Evolutionary conservation across 2,797 vertebrate genomes (phyloP).

Genomic region (Melanotaenia nigrans): DNA sequence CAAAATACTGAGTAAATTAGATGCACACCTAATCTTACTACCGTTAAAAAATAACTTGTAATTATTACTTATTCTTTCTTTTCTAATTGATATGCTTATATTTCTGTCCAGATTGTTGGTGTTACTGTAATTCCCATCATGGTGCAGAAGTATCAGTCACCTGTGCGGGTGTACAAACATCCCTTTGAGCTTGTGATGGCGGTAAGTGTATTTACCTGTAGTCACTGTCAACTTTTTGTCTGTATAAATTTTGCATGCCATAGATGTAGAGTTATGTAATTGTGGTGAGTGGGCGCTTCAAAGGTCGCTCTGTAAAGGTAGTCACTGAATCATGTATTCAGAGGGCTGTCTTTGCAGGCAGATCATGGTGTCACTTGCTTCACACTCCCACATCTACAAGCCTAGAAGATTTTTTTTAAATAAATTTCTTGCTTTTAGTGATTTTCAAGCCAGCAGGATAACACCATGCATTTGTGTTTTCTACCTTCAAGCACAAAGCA

Average conservation of each 20-base stretch:
- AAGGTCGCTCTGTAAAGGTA: conserved; percentile 34
- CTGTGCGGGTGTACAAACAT: conserved; percentile 95
- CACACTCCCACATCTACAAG: not conserved
- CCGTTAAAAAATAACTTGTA: not conserved
- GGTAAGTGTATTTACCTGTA: conserved; percentile 86
- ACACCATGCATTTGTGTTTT: not conserved
- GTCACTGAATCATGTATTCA: conserved; percentile 25
- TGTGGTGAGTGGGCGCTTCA: conserved; percentile 13
- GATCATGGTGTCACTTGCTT: not conserved
- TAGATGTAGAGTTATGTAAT: conserved; percentile 51
- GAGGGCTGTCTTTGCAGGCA: conserved; percentile 5
- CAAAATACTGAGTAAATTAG: conserved; percentile 1
- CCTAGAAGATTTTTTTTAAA: not conserved
- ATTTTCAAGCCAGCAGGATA: not conserved
- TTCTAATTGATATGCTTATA: not conserved
- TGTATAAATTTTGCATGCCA: conserved; percentile 46
- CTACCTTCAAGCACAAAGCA: not conserved
- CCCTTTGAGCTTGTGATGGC: conserved; percentile 98
- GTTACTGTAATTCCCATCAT: conserved; percentile 76
- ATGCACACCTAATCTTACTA: conserved; percentile 5
- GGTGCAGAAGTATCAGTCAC: conserved; percentile 99
- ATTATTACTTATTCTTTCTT: not conserved
- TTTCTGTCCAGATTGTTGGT: conserved; percentile 68
- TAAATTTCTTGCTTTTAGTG: not conserved
- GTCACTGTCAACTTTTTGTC: not conserved